Evolutionary conservation across 2,888 invertebrate genomes (phyloP), one percentile per base, ranked within the genome.

Genomic region (Leptinotarsa haldemani): DNA sequence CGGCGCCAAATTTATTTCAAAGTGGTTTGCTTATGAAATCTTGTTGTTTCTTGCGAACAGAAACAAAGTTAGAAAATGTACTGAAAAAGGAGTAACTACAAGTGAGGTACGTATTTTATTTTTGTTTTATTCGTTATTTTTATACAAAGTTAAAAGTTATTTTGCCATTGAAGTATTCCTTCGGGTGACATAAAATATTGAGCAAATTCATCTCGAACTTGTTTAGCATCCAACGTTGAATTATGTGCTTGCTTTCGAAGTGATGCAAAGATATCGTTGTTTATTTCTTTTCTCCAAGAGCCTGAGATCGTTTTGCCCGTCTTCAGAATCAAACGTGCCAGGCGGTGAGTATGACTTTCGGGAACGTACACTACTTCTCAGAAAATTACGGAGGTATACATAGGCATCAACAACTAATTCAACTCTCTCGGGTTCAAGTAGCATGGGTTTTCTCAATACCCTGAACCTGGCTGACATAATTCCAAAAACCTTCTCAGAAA

Each of bases 201-300:
- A 16, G 50, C n/a, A 50, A 50, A 50, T 50, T 50, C 50, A n/a
- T 50, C 50, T 50, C 15, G 15, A 50, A 50, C 4, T 50, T 50
- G 15, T 50, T 50, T 50, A 50, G n/a, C 50, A n/a, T 50, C 50
- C n/a, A 50, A 50, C 50, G 50, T 50, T n/a, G 50, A 50, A 50
- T 50, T 50, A 50, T n/a, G 50, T 50, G 16, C 50, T 50, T 50
- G 50, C n/a, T 50, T 50, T 50, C 50, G 50, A n/a, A 50, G 50
- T 50, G 50, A 15, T 50, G 15, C 16, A n/a, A 50, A 50, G 16
- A 50, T 50, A 50, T 15, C n/a, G 13, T n/a, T n/a, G 13, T n/a
- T n/a, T 50, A 50, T 50, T 50, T 50, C 50, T 16, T 15, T 50
- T 50, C 50, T 50, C 50, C 50, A 50, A 48, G 48, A 48, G 15